Base-by-base conservation (phyloP, 2,797 vertebrate species). In the Esox lucius region DNA sequence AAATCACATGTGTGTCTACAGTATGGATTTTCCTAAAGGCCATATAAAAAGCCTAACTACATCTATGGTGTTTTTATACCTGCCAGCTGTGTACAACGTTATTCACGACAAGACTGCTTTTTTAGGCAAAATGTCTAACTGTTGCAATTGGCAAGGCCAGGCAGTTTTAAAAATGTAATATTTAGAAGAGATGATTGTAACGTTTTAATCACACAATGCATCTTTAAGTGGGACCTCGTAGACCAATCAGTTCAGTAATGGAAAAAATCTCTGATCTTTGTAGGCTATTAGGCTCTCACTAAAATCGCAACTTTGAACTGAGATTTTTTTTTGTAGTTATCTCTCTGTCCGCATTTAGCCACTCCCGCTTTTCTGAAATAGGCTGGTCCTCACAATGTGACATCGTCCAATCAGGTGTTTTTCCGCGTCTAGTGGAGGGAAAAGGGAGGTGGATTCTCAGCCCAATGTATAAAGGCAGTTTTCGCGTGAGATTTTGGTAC, bases 321-420 rank as follows among this genome's bases (percentile, higher is more conserved):
- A 69, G 13, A 1, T 22, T 49, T 70, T 69, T 78, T 77, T 69
- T 72, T 65, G 65, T 72, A 70, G 71, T 74, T 66, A 49, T 42
- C 59, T 53, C 33, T 61, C 26, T 61, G 46, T 68, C 74, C 28
- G 28, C 68, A 5, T 28, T 17, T 3, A 49, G 33, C 75, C 87
- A 82, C 91, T 89, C 80, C 92, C 92, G 35, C 78, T 80, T 69
- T 73, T 79, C 78, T 62, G 53, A 35, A 67, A 78, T 73, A 72
- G 78, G 75, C 73, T 74, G 71, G 26, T 75, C 35, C 35, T 83
- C 81, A 84, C 73, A 80, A 82, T 76, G 80, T 73, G 83, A 88
- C 82, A 86, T 75, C 83, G 82, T 85, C 94, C 93, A 94, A 94
- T 94, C 91, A 84, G 77, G 24, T 81, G 77, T 83, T 78, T 83